Evolutionary conservation across 2,888 invertebrate genomes (phyloP), one percentile per base, ranked within the genome.

Genomic region (Linnaemya tessellans): DNA sequence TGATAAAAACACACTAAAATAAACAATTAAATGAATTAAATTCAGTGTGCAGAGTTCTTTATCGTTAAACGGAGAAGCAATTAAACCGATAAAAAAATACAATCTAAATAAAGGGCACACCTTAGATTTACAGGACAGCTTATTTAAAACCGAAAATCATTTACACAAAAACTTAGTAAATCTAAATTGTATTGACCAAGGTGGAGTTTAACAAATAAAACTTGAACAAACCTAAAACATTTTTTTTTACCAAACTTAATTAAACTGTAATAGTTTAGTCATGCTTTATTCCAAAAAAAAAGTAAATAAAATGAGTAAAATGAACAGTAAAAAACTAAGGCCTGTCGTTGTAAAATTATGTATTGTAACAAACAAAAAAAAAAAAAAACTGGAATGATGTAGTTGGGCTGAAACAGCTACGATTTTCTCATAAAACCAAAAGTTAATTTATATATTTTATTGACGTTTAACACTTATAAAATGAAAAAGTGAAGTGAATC

Each of bases 111-210:
- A 79, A 85, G 70, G 82, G 67, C 85, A 75, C 85, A 85, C 79
- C 82, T 80, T 85, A 4, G n/a, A 46, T 58, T 73, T 80, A 15
- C 15, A 51, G 15, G 10, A 80, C 56, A 43, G 20, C 2, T 49
- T 25, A 22, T 43, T 3, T 46, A 22, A 74, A 70, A 68, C 3
- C 18, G 8, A 56, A 65, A 65, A 58, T 73, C 22, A 67, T 80
- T 74, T 77, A 71, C 38, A 65, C 30, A 65, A 38, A 62, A 10
- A 81, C 78, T 80, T 64, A 54, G 74, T 67, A 71, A 54, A 64
- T 22, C 70, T 82, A 79, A 85, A 82, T 84, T 79, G 82, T 85
- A 80, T 77, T 85, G 85, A 78, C 85, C 79, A 85, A 85, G 82
- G 85, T 85, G 85, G 85, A 85, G 85, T 81, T 80, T 71, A 58